Conservation (phyloP, 2,888 invertebrate species). For the Ceriagrion tenellum region DNA sequence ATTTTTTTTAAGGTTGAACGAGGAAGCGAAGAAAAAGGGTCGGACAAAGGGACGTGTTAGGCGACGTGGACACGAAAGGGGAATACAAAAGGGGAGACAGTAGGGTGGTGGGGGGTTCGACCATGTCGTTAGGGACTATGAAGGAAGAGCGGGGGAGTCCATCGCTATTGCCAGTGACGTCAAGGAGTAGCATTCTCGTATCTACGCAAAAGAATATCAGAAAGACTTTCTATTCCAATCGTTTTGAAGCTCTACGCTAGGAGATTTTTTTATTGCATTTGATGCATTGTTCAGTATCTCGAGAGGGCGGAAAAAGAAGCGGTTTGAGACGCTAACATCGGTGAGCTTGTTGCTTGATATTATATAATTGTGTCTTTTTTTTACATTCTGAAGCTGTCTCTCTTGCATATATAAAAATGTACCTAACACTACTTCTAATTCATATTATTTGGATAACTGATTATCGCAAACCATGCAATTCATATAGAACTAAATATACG, state of each 20-base stretch:
- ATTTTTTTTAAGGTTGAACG: slow-evolving; percentile 23
- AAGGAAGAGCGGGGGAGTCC: neutral
- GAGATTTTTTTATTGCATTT: too few relatives aligned
- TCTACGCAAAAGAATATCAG: neutral
- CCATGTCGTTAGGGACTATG: neutral
- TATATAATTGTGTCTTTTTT: too few relatives aligned
- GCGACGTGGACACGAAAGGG: neutral
- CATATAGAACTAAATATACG: too few relatives aligned
- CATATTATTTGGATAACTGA: too few relatives aligned
- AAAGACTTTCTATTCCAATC: neutral
- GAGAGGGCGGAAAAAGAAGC: too few relatives aligned
- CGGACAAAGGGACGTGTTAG: neutral
- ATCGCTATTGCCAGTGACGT: neutral
- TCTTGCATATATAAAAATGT: too few relatives aligned
- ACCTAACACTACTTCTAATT: too few relatives aligned
- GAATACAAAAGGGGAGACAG: neutral
- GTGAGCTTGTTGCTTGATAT: too few relatives aligned
- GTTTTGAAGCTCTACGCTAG: neutral
- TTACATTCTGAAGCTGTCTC: too few relatives aligned
- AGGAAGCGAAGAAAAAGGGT: slow-evolving; percentile 3
- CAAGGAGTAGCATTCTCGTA: neutral
- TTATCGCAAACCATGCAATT: too few relatives aligned
- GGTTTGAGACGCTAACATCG: too few relatives aligned
- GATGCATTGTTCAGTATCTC: too few relatives aligned
- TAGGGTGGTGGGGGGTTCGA: neutral